phyloP scores from a whole-genome alignment of 2,113 vertebrate genomes.

The Alethe diademata region DNA sequence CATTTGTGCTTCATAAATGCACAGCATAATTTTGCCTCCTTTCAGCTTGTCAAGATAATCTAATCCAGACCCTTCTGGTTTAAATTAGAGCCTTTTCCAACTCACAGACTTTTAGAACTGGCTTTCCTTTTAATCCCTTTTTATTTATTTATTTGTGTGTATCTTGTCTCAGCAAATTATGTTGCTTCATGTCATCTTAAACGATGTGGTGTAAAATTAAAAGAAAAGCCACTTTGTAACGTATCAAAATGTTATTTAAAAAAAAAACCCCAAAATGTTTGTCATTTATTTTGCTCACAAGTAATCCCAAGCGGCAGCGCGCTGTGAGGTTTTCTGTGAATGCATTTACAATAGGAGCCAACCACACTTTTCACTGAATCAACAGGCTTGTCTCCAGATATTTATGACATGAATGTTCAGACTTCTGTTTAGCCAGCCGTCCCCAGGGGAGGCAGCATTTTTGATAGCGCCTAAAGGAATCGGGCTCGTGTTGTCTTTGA shows the following conservation, averaged over 20 bases:
- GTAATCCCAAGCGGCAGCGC: neutral
- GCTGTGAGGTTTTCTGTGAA: constrained; percentile 58
- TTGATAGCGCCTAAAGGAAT: neutral
- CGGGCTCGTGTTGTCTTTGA: neutral
- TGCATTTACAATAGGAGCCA: constrained; percentile 57
- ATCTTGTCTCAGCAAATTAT: constrained; percentile 32
- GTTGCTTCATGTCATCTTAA: constrained; percentile 29
- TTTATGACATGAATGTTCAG: constrained; percentile 44
- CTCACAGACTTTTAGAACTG: constrained; percentile 12
- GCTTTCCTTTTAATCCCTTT: constrained; percentile 40
- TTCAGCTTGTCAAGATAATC: constrained; percentile 30
- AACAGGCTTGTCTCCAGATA: constrained; percentile 32
- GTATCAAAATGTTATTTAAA: constrained; percentile 46
- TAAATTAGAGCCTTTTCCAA: constrained; percentile 22
- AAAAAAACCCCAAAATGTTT: neutral
- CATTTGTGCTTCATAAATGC: neutral
- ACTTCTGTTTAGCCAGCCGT: constrained; percentile 49
- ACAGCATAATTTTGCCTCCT: neutral
- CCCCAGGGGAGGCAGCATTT: neutral
- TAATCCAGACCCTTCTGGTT: constrained; percentile 41
- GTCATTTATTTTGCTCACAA: constrained; percentile 39
- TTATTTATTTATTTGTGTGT: constrained; percentile 37
- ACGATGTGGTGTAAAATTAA: constrained; percentile 33
- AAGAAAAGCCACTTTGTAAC: constrained; percentile 49
- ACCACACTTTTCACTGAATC: constrained; percentile 58